Base-by-base conservation (phyloP, 1,140 invertebrate genomes). In the Triops longicaudatus region DNA sequence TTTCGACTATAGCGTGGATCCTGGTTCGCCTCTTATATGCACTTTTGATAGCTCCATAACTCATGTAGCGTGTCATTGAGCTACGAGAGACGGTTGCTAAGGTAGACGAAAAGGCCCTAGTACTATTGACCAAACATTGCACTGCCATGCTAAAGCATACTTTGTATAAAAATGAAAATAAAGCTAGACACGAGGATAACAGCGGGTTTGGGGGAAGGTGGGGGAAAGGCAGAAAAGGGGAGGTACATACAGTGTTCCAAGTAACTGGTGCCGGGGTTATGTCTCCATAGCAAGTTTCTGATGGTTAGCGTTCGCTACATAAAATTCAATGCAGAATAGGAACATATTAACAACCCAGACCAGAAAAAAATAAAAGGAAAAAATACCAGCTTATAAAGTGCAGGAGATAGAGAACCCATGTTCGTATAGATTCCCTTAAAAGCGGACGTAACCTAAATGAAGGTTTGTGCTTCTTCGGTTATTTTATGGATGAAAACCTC, bases 21-120 rank as follows among this genome's bases (percentile, higher is more conserved):
- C 50, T 63, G 50, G 50, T 63, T 63, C 50, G 50, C 50, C 50
- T 63, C 17, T 22, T 63, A 22, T 63, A 63, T 63, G 50, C 50
- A 63, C 50, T 63, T 63, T 63, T 63, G 50, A 63, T 63, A 63
- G 50, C 50, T 63, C 50, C 50, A 63, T 63, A 63, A 63, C 50
- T 63, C n/a, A 63, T 63, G 50, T 63, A 22, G 50, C 50, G 50
- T 63, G 50, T 63, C 50, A 63, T 63, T 63, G 50, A 22, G 50
- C 50, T 63, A 22, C 50, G 50, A 63, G 50, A 63, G 50, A 63
- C 50, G 50, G 50, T 63, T 63, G 50, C 50, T 22, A 63, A 63
- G 50, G 50, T 63, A 63, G 50, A 63, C 50, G 50, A 63, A 37
- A 37, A 63, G 50, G 17, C 10, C 50, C 50, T n/a, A 10, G 17